These are phyloP conservation scores for Notothenia coriiceps DNA, from an alignment of 2,113 vertebrate species.

Conservation along the genomic window DNA sequence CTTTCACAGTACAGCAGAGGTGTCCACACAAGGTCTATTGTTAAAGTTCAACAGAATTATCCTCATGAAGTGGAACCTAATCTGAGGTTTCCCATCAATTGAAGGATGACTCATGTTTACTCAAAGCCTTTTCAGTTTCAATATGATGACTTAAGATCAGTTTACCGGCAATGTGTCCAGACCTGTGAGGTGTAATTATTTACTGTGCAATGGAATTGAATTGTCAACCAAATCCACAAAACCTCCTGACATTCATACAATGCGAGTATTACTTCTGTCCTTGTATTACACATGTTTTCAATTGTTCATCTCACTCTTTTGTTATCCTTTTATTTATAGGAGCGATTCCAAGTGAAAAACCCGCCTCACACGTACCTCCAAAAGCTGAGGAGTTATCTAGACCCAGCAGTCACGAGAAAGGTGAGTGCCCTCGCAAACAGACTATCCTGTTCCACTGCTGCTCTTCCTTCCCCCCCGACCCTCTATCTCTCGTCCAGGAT, in stretches of 20 bases:
- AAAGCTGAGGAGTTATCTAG: conserved; percentile 95
- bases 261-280: too few relatives aligned
- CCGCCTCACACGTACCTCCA: conserved; percentile 97
- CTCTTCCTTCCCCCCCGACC: conserved; percentile 58
- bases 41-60: background rate
- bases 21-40: background rate
- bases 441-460: conserved; percentile 47
- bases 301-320: conserved; percentile 27
- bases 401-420: conserved; percentile 97
- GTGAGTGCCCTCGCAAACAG: conserved; percentile 80
- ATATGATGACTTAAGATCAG: background rate
- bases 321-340: conserved; percentile 79
- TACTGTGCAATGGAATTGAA: too few relatives aligned
- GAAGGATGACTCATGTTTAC: conserved; percentile 21
- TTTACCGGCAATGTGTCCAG: conserved; percentile 6
- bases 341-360: conserved; percentile 98
- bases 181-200: conserved; percentile 1
- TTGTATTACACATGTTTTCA: too few relatives aligned
- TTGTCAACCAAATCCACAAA: too few relatives aligned
- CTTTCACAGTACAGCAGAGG: background rate
- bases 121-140: conserved; percentile 23
- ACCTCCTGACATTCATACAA: background rate
- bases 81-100: conserved; percentile 16
- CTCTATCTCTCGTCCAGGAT: conserved; percentile 61
- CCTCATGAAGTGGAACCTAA: background rate